These are phyloP conservation scores for Engraulis encrasicolus DNA, from an alignment of 2,113 vertebrate species.

Conservation along the genomic window DNA sequence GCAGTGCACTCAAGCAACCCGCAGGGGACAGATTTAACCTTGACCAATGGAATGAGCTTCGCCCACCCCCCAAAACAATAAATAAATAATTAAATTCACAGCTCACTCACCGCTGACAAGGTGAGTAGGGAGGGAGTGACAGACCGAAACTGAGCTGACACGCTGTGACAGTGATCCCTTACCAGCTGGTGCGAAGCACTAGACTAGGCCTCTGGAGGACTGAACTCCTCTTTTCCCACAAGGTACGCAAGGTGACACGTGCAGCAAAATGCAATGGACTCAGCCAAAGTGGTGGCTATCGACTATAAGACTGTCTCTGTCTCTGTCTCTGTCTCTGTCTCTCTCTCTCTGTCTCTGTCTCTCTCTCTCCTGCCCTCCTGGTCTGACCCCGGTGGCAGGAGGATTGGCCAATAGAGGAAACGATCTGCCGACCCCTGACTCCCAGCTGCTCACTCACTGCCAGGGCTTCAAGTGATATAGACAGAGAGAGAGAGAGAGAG, in stretches of 20 bases:
- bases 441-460: not conserved
- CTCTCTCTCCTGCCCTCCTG: not conserved
- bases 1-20: too few species aligned
- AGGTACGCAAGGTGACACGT: slow-evolving; percentile 29
- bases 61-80: not conserved
- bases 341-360: not conserved
- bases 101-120: not conserved
- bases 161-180: slow-evolving; percentile 31
- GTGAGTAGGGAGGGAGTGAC: too few species aligned
- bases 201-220: too few species aligned
- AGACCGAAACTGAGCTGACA: not conserved
- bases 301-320: not conserved
- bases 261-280: not conserved
- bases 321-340: too few species aligned
- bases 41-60: not conserved
- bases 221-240: not conserved
- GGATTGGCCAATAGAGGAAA: not conserved
- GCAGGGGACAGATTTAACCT: not conserved
- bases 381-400: not conserved
- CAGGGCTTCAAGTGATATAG: not conserved
- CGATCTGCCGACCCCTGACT: not conserved
- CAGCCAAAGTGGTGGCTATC: not conserved
- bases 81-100: too few species aligned
- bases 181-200: slow-evolving; percentile 14
- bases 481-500: too few species aligned